These are phyloP conservation scores for Etheostoma spectabile DNA, from an alignment of 2,113 vertebrate genomes.

Conservation along the genomic window DNA sequence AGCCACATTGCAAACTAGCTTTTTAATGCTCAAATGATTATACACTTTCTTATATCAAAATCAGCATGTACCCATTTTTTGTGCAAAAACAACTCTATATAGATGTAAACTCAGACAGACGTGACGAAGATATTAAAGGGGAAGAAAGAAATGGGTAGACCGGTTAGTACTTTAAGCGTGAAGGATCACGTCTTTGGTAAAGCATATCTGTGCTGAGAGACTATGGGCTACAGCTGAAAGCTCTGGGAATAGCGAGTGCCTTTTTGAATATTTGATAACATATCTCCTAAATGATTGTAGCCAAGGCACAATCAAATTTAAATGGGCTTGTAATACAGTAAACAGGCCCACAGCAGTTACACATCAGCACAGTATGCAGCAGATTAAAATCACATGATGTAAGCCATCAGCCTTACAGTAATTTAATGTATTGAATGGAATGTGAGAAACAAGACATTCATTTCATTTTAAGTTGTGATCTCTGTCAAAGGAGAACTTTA, in stretches of 20 bases:
- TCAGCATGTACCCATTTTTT: not conserved
- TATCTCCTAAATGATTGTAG: not conserved
- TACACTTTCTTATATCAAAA: not conserved
- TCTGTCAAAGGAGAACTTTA: not conserved
- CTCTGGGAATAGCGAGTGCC: not conserved
- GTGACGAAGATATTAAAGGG: not conserved
- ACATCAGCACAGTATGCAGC: not conserved
- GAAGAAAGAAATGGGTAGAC: not conserved
- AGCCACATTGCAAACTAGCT: not conserved
- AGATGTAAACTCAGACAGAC: not conserved
- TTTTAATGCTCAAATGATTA: conserved; percentile 5
- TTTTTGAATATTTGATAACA: not conserved
- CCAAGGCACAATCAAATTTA: not conserved
- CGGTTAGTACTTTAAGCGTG: not conserved
- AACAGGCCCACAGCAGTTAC: not conserved
- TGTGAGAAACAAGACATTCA: not conserved
- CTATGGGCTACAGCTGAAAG: not conserved
- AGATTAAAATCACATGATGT: not conserved
- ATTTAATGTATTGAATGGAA: not conserved
- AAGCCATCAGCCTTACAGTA: not conserved
- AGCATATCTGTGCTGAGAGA: not conserved
- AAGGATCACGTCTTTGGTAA: not conserved
- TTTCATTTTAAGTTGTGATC: not conserved
- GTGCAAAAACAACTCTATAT: not conserved
- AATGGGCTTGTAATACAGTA: not conserved